Evolutionary conservation across 2,888 invertebrate genomes (phyloP).

Genomic region (Chorisops tibialis): DNA sequence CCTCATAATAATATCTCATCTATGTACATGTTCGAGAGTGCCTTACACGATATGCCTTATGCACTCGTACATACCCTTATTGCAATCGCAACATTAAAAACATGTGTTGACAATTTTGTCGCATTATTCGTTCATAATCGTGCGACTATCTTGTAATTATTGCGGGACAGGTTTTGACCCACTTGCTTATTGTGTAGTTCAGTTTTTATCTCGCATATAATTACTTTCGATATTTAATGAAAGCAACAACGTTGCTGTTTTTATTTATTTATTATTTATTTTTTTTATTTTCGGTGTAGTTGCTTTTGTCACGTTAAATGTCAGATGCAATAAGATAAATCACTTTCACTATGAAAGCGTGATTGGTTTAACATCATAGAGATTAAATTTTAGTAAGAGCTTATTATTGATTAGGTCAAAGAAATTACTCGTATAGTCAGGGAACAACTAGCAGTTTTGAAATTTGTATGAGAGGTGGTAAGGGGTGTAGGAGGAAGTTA

Average conservation of each 20-base stretch:
- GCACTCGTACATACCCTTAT: conserved; percentile 5
- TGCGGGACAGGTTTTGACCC: conserved; percentile 24
- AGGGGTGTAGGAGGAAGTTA: no score
- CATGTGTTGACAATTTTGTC: conserved; percentile 21
- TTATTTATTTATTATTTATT: no score
- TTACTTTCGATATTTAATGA: not conserved
- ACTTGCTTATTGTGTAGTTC: conserved; percentile 20
- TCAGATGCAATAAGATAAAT: conserved; percentile 12
- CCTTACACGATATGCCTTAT: not conserved
- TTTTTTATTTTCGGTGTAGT: no score
- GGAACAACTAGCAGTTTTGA: no score
- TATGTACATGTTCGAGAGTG: no score
- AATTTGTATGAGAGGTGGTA: no score
- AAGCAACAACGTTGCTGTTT: no score
- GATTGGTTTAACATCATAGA: no score
- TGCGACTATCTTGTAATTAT: conserved; percentile 24
- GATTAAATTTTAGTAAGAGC: no score
- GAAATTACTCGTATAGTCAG: no score
- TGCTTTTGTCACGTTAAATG: conserved; percentile 20
- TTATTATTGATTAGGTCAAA: no score
- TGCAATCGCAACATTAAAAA: conserved; percentile 20
- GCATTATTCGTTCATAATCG: conserved; percentile 24
- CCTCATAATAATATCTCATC: not conserved
- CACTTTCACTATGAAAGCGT: conserved; percentile 19
- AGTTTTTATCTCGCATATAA: conserved; percentile 12